A percentile compares a stretch with the other conserved stretches of the same genome.
These are phyloP conservation scores for Sparidentex hasta DNA, from an alignment of 2,797 vertebrate species.

Conservation along the genomic window DNA sequence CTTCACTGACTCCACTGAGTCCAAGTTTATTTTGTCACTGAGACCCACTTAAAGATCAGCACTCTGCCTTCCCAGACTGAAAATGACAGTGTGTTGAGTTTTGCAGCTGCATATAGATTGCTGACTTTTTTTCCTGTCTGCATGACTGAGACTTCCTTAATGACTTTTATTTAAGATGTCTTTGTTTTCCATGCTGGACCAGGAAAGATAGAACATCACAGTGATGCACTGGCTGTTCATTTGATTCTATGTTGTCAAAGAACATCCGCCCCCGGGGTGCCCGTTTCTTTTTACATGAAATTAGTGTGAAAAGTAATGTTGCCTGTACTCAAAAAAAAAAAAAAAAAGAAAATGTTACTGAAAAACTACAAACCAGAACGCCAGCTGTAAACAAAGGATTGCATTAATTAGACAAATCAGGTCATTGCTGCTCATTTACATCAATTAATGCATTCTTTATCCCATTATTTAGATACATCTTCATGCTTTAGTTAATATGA, in stretches of 20 bases:
- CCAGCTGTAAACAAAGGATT: neutral
- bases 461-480: neutral
- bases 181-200: slow-evolving; percentile 32
- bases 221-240: neutral
- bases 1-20: slow-evolving; percentile 28
- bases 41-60: slow-evolving; percentile 26
- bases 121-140: slow-evolving; percentile 23
- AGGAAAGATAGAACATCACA: too few relatives aligned
- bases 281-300: neutral
- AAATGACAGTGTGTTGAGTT: slow-evolving; percentile 41
- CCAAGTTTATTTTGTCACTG: slow-evolving; percentile 23
- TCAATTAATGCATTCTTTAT: slow-evolving; percentile 3
- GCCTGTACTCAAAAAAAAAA: neutral
- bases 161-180: slow-evolving; percentile 16
- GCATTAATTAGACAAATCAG: slow-evolving; percentile 3
- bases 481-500: neutral
- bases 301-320: neutral
- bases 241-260: neutral
- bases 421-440: slow-evolving; percentile 2
- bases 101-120: slow-evolving; percentile 3
- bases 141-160: slow-evolving; percentile 20
- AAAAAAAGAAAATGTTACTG: neutral
- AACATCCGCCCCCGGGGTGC: neutral
- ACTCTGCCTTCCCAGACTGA: slow-evolving; percentile 22
- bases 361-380: neutral